Percentiles rank a stretch among this genome's conserved stretches.
Conservation (phyloP, 2,888 invertebrate species). For the Xestia xanthographa region DNA sequence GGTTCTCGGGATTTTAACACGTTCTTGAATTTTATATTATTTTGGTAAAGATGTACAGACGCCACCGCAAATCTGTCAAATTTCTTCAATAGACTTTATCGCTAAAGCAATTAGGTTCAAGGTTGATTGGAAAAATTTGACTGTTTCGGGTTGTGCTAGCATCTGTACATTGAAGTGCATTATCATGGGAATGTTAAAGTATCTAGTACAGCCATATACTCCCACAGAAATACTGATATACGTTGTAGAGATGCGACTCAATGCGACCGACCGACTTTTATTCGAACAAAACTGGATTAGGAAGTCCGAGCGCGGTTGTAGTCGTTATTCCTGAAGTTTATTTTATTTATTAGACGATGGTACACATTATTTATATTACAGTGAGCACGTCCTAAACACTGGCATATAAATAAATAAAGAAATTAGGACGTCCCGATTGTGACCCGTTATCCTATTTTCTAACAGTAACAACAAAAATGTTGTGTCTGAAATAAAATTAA, state of each 20-base stretch:
- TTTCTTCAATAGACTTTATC: neutral
- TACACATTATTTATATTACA: conserved; percentile 49
- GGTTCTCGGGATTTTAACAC: conserved; percentile 65
- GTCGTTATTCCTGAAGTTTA: conserved; percentile 45
- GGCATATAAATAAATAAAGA: conserved; percentile 38
- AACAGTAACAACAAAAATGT: conserved; percentile 49
- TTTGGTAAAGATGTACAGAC: conserved; percentile 32
- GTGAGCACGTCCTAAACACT: conserved; percentile 31
- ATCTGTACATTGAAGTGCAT: conserved; percentile 16
- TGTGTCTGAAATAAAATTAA: conserved; percentile 37
- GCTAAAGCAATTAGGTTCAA: neutral
- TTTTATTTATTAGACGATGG: conserved; percentile 48
- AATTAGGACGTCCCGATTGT: conserved; percentile 41
- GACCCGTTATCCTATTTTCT: conserved; percentile 42
- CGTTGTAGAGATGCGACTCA: conserved; percentile 7
- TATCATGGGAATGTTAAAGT: conserved; percentile 46
- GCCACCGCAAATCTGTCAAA: neutral
- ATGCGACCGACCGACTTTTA: conserved; percentile 36
- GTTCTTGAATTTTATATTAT: conserved; percentile 29
- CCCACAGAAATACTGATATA: conserved; percentile 43
- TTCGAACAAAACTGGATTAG: conserved; percentile 47
- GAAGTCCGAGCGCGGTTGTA: conserved; percentile 30
- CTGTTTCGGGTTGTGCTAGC: neutral
- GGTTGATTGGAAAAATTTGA: neutral
- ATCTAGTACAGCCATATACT: conserved; percentile 30